Evolutionary conservation across 1,140 invertebrate genomes (phyloP).

Genomic region (Acyrthosiphon pisum): DNA sequence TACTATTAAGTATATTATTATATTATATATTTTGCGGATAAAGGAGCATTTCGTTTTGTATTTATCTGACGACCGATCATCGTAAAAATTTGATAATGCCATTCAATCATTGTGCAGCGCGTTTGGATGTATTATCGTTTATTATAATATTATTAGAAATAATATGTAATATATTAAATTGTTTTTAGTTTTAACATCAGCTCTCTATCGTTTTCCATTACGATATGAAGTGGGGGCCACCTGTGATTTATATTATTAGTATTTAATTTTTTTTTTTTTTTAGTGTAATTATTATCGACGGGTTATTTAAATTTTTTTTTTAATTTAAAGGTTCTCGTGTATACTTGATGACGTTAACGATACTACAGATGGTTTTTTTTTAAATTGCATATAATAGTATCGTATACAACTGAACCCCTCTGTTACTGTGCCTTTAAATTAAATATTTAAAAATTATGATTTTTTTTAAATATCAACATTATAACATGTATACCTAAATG

Average conservation of each 20-base stretch:
- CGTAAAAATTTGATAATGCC: neutral
- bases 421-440: neutral
- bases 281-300: neutral
- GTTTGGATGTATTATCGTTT: neutral
- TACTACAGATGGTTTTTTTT: neutral
- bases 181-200: constrained; percentile 4
- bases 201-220: neutral
- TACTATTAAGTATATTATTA: neutral
- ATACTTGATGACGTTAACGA: neutral
- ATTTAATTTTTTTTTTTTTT: constrained; percentile 22
- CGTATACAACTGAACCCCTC: neutral
- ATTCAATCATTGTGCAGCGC: neutral
- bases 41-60: neutral
- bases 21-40: neutral
- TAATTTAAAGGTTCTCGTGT: neutral
- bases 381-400: neutral
- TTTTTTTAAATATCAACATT: neutral
- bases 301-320: neutral
- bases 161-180: neutral
- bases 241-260: constrained; percentile 49
- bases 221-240: constrained; percentile 55
- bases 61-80: neutral
- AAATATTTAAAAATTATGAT: neutral
- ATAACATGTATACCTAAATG: neutral
- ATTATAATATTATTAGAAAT: neutral